Evolutionary conservation across 2,888 invertebrate genomes (phyloP), one percentile per base, ranked within the genome.

Genomic region (Eilema depressum): DNA sequence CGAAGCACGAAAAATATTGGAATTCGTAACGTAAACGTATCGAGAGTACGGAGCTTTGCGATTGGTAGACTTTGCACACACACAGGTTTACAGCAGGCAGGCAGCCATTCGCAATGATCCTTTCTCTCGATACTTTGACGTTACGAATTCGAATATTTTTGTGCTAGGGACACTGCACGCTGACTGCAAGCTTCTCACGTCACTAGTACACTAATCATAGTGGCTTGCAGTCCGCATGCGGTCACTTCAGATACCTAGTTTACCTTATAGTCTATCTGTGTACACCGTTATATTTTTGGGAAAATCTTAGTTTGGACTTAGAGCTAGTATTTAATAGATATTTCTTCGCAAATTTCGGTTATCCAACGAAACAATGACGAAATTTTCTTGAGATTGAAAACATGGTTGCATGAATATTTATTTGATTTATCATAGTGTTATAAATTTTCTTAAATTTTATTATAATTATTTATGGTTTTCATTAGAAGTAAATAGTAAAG

Each of bases 241-340:
- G 14, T 23, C 23, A 23, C 23, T 37, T 63, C 2, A 37, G 25
- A 37, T 37, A 2, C 3, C 41, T 3, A 41, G 41, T 17, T 17
- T 23, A 37, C 30, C n/a, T n/a, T 62, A 12, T 5, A 62, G 62
- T 17, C 17, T 63, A 63, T 41, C 33, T 63, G 63, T 63, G 37
- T 25, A 37, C 25, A 41, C 23, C 23, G 20, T 14, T 17, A 17
- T 17, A 41, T 41, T 47, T n/a, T 53, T 53, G 5, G 53, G 41
- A n/a, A 53, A n/a, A n/a, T 8, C n/a, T 53, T 53, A 53, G 20
- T 53, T 53, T 53, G 20, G 2, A n/a, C 3, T 7, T 53, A 20
- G 53, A 53, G 5, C 47, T 20, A 47, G 20, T 20, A 47, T 47
- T 20, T 7, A 53, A n/a, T 53, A n/a, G 53, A 53, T 47, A 47